Percentiles rank a stretch among this genome's conserved stretches.
Conservation (phyloP, 2,888 invertebrate genomes). For the Tiliacea citrago region DNA sequence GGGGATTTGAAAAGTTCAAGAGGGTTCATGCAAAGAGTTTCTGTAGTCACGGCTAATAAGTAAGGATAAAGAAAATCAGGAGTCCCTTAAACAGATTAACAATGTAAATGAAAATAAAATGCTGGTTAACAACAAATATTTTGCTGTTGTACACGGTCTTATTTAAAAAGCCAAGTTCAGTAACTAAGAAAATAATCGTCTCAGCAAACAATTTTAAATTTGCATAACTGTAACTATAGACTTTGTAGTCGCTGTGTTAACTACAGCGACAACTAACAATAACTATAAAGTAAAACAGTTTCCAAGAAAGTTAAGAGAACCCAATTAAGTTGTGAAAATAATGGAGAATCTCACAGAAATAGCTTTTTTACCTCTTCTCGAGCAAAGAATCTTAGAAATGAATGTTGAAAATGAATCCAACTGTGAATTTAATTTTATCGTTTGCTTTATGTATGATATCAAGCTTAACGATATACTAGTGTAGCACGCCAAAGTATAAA, state of each 20-base stretch:
- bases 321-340: constrained; percentile 56
- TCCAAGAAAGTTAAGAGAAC: constrained; percentile 44
- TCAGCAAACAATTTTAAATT: constrained; percentile 58
- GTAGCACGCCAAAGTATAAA: constrained; percentile 23
- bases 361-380: constrained; percentile 4
- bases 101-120: constrained; percentile 14
- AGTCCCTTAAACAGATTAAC: constrained; percentile 6
- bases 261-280: constrained; percentile 57
- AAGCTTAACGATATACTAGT: constrained; percentile 26
- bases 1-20: constrained; percentile 68
- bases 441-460: constrained; percentile 20
- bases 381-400: not conserved
- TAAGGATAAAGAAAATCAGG: constrained; percentile 51
- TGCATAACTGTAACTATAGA: constrained; percentile 53
- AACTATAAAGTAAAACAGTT: constrained; percentile 61
- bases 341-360: constrained; percentile 14
- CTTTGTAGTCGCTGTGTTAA: constrained; percentile 48
- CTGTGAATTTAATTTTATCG: constrained; percentile 15
- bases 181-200: constrained; percentile 50
- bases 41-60: constrained; percentile 58
- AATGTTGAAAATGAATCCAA: constrained; percentile 19
- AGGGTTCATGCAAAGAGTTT: constrained; percentile 62
- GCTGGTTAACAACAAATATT: constrained; percentile 9
- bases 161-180: constrained; percentile 24
- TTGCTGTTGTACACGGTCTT: not conserved